phyloP scores from a whole-genome alignment of 2,888 invertebrate species.

The Chymomyza caudatula region DNA sequence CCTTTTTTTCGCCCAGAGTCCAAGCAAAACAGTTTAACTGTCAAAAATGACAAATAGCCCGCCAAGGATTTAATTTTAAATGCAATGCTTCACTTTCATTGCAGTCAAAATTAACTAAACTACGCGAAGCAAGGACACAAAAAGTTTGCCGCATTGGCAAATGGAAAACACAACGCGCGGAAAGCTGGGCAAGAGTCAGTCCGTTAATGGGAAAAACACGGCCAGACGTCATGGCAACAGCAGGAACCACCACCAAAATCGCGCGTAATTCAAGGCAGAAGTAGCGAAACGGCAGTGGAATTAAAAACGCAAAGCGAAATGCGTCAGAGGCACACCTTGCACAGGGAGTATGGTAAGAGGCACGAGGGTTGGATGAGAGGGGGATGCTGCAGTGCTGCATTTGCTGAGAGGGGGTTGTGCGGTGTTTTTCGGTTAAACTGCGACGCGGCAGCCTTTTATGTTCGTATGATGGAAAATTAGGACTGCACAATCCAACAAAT shows the following conservation, averaged over 20 bases:
- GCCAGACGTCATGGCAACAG: constrained; percentile 35
- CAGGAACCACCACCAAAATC: constrained; percentile 55
- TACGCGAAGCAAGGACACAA: constrained; percentile 29
- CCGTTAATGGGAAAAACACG: constrained; percentile 31
- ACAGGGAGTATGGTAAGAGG: not conserved
- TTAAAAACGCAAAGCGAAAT: constrained; percentile 48
- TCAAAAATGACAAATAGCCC: constrained; percentile 70
- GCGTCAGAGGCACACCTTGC: constrained; percentile 43
- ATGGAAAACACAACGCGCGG: not conserved
- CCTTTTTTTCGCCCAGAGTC: constrained; percentile 27
- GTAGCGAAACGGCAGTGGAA: constrained; percentile 43
- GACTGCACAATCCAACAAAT: constrained; percentile 39
- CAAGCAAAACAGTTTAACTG: constrained; percentile 56
- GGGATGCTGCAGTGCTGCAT: not conserved
- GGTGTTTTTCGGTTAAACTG: not conserved
- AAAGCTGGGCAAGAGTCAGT: constrained; percentile 20
- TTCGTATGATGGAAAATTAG: constrained; percentile 57
- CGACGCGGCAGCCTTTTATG: constrained; percentile 53
- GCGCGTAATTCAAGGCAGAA: too few species aligned
- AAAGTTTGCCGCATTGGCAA: not conserved
- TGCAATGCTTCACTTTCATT: constrained; percentile 52
- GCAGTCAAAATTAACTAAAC: constrained; percentile 61
- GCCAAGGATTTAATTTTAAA: constrained; percentile 68
- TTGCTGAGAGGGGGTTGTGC: not conserved
- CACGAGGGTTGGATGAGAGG: constrained; percentile 12